Conservation (phyloP, 2,113 vertebrate genomes). For the Grammomys dolichurus region DNA sequence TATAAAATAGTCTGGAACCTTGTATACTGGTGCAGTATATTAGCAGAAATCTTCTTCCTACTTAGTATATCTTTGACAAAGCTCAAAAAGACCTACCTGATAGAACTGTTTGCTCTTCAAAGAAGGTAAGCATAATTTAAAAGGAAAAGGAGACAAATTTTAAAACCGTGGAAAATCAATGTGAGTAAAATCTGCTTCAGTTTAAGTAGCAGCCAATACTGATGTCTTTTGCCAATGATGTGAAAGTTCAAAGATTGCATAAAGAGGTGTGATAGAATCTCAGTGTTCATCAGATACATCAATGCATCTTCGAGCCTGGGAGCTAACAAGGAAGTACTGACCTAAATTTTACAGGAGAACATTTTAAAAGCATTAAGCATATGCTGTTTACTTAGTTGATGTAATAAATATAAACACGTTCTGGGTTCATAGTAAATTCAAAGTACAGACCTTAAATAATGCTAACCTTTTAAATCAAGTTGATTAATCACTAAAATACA, state of each 20-base stretch:
- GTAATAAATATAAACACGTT: slow-evolving; percentile 81
- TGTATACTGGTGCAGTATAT: neutral
- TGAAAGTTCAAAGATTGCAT: slow-evolving; percentile 45
- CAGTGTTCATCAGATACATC: slow-evolving; percentile 67
- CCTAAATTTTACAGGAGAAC: slow-evolving; percentile 75
- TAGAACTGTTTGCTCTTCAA: neutral
- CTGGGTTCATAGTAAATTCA: slow-evolving; percentile 80
- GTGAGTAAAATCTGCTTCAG: neutral
- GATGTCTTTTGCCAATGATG: slow-evolving; percentile 58
- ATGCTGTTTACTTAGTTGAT: slow-evolving; percentile 79
- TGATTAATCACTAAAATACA: slow-evolving; percentile 86
- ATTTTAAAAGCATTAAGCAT: slow-evolving; percentile 80
- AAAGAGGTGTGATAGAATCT: neutral
- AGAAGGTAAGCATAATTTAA: neutral
- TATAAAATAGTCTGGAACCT: slow-evolving; percentile 32
- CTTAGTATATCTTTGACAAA: neutral
- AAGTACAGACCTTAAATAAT: slow-evolving; percentile 84
- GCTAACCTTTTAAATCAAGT: slow-evolving; percentile 83
- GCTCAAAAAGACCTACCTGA: neutral
- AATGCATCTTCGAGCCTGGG: slow-evolving; percentile 62
- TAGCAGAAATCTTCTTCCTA: neutral
- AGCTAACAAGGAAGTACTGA: slow-evolving; percentile 78
- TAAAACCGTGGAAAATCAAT: slow-evolving; percentile 16
- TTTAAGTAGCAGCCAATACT: neutral
- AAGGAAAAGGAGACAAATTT: slow-evolving; percentile 66